Conservation (phyloP, 2,113 vertebrate species). For the Cinclus cinclus region DNA sequence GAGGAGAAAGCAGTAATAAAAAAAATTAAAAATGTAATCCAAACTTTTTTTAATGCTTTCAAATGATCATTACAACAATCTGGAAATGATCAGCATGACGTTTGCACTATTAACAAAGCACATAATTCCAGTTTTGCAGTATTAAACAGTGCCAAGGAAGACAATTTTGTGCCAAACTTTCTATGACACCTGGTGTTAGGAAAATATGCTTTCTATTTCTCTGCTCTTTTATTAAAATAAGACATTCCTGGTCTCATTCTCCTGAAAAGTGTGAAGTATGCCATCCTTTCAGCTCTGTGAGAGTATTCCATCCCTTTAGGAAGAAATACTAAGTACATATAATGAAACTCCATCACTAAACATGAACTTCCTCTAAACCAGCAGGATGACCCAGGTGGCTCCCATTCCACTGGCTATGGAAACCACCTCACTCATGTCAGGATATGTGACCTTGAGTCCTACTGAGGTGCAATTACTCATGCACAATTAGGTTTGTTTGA, state of each 20-base stretch:
- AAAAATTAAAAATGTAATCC: not conserved
- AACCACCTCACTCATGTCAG: not conserved
- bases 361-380: not conserved
- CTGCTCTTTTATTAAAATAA: not conserved
- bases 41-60: not conserved
- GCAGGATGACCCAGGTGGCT: not conserved
- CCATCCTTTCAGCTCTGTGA: not conserved
- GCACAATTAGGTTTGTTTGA: not conserved
- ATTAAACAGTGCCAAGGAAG: not conserved
- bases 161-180: not conserved
- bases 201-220: constrained; percentile 12
- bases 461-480: not conserved
- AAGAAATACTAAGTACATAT: not conserved
- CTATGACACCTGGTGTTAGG: not conserved
- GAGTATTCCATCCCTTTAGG: not conserved
- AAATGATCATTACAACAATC: not conserved
- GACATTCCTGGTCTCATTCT: not conserved
- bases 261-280: not conserved
- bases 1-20: not conserved
- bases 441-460: not conserved
- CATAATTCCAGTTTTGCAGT: not conserved
- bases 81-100: not conserved
- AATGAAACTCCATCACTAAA: not conserved
- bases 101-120: not conserved
- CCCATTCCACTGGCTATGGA: not conserved